These are phyloP conservation scores for Diaperis boleti DNA, from an alignment of 2,888 invertebrate species.

Conservation along the genomic window DNA sequence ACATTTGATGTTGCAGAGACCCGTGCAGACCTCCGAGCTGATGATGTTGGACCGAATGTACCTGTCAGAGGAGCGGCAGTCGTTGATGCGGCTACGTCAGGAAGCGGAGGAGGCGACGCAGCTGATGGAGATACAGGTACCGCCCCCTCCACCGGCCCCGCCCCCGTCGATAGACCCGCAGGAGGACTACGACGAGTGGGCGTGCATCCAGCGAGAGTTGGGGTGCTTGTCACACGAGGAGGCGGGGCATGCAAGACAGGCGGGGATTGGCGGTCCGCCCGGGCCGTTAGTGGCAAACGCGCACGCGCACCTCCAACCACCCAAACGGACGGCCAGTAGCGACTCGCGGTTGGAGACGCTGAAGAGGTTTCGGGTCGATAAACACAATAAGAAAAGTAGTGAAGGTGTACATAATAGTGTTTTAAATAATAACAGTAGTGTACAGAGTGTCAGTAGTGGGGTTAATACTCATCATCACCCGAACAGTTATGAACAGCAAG, in stretches of 20 bases:
- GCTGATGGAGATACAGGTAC: slow-evolving; percentile 42
- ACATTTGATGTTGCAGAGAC: slow-evolving; percentile 67
- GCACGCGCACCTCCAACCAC: slow-evolving; percentile 41
- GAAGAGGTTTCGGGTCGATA: slow-evolving; percentile 65
- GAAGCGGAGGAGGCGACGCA: slow-evolving; percentile 62
- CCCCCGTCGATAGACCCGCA: slow-evolving; percentile 20
- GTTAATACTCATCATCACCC: slow-evolving; percentile 37
- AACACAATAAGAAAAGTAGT: slow-evolving; percentile 58
- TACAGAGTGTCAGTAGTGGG: slow-evolving; percentile 53
- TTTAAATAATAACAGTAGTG: slow-evolving; percentile 48
- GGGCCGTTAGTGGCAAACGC: slow-evolving; percentile 13
- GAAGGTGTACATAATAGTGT: slow-evolving; percentile 47
- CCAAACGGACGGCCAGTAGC: slow-evolving; percentile 60
- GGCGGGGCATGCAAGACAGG: not conserved
- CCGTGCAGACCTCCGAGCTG: slow-evolving; percentile 79
- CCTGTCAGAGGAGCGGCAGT: slow-evolving; percentile 77
- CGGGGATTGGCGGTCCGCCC: slow-evolving; percentile 4
- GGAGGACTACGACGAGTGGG: slow-evolving; percentile 75
- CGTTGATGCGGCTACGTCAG: slow-evolving; percentile 72
- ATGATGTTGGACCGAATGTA: slow-evolving; percentile 83
- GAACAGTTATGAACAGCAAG: slow-evolving; percentile 30
- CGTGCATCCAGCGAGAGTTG: slow-evolving; percentile 76
- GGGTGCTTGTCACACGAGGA: slow-evolving; percentile 65
- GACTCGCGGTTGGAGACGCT: slow-evolving; percentile 63
- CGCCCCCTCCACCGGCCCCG: slow-evolving; percentile 39